A percentile compares a stretch with the other conserved stretches of the same genome.
phyloP scores from a whole-genome alignment of 2,888 invertebrate species.

The Microctonus aethiopoides region DNA sequence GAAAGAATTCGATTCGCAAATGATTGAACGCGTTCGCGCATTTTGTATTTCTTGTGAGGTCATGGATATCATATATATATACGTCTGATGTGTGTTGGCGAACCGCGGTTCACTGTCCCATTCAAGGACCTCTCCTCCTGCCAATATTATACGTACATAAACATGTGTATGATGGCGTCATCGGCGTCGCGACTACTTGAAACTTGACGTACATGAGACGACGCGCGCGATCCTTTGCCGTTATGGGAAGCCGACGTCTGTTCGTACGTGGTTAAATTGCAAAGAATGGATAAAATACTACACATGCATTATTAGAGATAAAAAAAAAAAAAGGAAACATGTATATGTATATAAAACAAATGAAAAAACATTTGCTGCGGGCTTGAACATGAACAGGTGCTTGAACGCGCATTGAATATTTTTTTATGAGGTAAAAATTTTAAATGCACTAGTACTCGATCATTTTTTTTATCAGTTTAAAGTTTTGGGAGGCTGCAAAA shows the following conservation, averaged over 20 bases:
- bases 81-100: slow-evolving; percentile 10
- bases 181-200: slow-evolving; percentile 36
- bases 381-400: slow-evolving; percentile 8
- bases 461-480: too few species aligned
- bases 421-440: too few species aligned
- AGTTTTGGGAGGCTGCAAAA: too few species aligned
- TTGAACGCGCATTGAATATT: neutral
- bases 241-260: slow-evolving; percentile 38
- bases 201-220: slow-evolving; percentile 27
- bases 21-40: neutral
- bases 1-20: slow-evolving; percentile 19
- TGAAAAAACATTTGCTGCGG: neutral
- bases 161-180: slow-evolving; percentile 23
- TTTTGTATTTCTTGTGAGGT: slow-evolving; percentile 10
- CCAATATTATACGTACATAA: slow-evolving; percentile 1
- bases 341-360: neutral
- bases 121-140: slow-evolving; percentile 53
- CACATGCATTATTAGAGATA: slow-evolving; percentile 21
- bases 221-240: slow-evolving; percentile 39
- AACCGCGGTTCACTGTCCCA: slow-evolving; percentile 53
- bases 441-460: too few species aligned
- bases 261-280: slow-evolving; percentile 34
- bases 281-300: slow-evolving; percentile 21
- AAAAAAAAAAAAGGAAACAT: neutral
- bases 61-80: slow-evolving; percentile 21